Evolutionary conservation across 35 echinoderm and acorn worm genomes (phyloP).

Genomic region (Heliocidaris erythrogramma): DNA sequence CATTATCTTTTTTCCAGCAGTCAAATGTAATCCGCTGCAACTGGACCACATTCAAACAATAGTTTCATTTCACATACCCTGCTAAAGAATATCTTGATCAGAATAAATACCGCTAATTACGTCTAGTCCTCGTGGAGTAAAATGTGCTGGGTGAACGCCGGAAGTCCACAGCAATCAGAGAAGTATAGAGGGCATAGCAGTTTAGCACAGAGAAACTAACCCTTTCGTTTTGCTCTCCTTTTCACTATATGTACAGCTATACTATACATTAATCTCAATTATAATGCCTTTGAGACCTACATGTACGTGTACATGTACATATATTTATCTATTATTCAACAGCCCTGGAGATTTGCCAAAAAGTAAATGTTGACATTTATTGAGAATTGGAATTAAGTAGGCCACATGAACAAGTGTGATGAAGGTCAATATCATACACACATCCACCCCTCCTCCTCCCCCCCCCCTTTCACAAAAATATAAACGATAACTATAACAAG

Average conservation of each 20-base stretch:
- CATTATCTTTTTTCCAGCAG: background rate
- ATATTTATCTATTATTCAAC: background rate
- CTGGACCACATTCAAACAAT: background rate
- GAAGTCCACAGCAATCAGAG: background rate
- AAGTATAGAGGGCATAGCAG: background rate
- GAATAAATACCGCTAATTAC: background rate
- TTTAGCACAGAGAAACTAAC: too few relatives aligned
- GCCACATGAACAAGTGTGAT: background rate
- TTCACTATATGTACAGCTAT: background rate
- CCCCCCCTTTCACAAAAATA: background rate
- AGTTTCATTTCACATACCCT: background rate
- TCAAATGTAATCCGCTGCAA: background rate
- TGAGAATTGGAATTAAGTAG: background rate
- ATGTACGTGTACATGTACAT: background rate
- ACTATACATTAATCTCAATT: background rate
- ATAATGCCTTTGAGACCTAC: background rate
- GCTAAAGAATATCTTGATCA: background rate
- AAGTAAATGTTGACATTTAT: slow-evolving; percentile 5
- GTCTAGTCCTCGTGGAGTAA: background rate
- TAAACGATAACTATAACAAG: background rate
- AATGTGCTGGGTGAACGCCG: background rate
- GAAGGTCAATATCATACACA: background rate
- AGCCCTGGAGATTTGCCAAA: background rate
- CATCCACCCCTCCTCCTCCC: too few relatives aligned
- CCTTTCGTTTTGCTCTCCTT: background rate